These are phyloP conservation scores for Sturnira hondurensis DNA, from an alignment of 2,113 vertebrate genomes.

Conservation along the genomic window DNA sequence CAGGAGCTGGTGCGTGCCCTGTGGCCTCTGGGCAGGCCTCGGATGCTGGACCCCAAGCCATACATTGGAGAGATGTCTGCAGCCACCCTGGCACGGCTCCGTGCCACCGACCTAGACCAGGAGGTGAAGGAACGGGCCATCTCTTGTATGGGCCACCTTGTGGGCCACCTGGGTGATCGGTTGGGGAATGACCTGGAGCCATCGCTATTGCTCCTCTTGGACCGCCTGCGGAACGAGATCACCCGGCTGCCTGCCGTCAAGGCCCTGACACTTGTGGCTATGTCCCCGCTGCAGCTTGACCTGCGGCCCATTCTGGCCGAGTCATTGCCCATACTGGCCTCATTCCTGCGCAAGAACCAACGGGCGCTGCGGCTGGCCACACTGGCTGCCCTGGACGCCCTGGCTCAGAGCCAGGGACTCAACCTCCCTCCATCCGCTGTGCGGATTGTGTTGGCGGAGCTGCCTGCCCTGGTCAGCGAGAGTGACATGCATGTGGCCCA, in stretches of 20 bases:
- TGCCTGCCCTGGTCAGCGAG: constrained; percentile 89
- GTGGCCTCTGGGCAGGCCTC: constrained; percentile 83
- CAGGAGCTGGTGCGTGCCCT: constrained; percentile 90
- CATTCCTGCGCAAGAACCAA: constrained; percentile 94
- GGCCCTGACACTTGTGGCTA: constrained; percentile 85
- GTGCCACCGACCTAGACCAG: constrained; percentile 94
- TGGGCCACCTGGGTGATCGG: constrained; percentile 89
- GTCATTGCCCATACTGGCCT: constrained; percentile 87
- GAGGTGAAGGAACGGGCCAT: constrained; percentile 96
- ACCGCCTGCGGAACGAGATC: constrained; percentile 93
- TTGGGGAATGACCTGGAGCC: constrained; percentile 85
- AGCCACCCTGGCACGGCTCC: constrained; percentile 86
- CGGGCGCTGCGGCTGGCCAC: constrained; percentile 89
- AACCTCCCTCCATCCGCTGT: constrained; percentile 85
- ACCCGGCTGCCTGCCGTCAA: constrained; percentile 91
- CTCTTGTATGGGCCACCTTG: constrained; percentile 91
- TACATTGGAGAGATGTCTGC: constrained; percentile 86
- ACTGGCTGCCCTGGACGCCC: constrained; percentile 84
- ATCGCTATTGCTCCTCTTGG: constrained; percentile 89
- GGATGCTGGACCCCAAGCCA: constrained; percentile 83
- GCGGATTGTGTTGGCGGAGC: constrained; percentile 85
- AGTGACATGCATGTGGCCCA: constrained; percentile 95
- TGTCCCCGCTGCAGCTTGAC: constrained; percentile 87
- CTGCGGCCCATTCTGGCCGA: constrained; percentile 87
- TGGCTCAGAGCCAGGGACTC: constrained; percentile 87